These are phyloP conservation scores for Hiodon tergisus DNA, from an alignment of 2,113 vertebrate genomes.

Conservation along the genomic window DNA sequence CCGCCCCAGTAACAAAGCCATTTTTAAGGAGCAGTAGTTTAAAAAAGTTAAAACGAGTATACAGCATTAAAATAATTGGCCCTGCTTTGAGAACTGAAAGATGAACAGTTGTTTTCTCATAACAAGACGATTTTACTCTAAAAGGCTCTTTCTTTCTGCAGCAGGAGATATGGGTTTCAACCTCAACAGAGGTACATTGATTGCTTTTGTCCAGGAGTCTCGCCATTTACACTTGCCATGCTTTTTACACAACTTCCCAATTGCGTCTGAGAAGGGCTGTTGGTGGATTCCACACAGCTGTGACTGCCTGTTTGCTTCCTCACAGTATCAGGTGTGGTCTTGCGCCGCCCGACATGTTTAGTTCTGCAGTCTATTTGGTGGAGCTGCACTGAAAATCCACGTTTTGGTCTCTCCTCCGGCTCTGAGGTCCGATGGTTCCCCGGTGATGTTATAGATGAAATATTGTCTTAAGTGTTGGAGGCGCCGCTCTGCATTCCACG, in stretches of 20 bases:
- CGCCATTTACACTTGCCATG: too few species aligned
- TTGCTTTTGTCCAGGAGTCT: too few species aligned
- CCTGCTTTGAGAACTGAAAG: constrained; percentile 51
- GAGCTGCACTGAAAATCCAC: constrained; percentile 31
- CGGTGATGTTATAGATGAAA: constrained; percentile 69
- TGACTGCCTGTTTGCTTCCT: constrained; percentile 16
- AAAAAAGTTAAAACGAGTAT: constrained; percentile 46
- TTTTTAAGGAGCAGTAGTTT: constrained; percentile 32
- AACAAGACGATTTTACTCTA: constrained; percentile 43
- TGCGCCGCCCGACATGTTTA: constrained; percentile 32
- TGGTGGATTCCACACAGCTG: background rate
- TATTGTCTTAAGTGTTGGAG: constrained; percentile 67
- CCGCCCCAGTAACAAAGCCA: constrained; percentile 38
- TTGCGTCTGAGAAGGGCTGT: background rate
- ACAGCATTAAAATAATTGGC: constrained; percentile 36
- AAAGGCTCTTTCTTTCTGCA: constrained; percentile 1
- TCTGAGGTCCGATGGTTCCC: constrained; percentile 64
- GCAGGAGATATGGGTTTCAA: background rate
- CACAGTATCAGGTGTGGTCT: constrained; percentile 39
- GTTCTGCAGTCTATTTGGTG: constrained; percentile 51
- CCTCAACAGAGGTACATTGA: too few species aligned
- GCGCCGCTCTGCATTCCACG: constrained; percentile 69
- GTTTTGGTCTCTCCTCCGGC: constrained; percentile 50
- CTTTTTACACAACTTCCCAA: background rate
- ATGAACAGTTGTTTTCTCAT: constrained; percentile 50